Evolutionary conservation across 2,888 invertebrate species (phyloP), one percentile per base, ranked within the genome.

Genomic region (Agrenia bidenticulata): DNA sequence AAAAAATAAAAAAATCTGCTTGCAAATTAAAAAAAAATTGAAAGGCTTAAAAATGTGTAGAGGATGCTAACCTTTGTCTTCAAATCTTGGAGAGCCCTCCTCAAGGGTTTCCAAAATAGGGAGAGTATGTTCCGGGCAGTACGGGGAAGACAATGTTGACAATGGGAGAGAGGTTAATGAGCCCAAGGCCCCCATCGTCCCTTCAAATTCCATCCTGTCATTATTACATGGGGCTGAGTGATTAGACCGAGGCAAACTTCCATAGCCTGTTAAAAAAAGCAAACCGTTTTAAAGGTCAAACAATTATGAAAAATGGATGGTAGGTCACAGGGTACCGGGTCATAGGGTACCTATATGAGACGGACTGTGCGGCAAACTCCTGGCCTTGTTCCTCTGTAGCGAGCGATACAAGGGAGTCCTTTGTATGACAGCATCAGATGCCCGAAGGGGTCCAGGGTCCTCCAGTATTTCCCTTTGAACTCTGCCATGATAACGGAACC

Each of bases 391-490:
- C 37, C 75, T 57, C 42, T 70, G 69, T 45, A 76, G 66, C 9
- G 75, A 75, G 45, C 76, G 65, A 55, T 75, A 75, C 2, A 76
- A 61, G 5, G 77, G 76, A 13, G 77, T 77, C 56, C 80, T 72
- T 57, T 78, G 78, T 13, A 80, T 78, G 68, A 86, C 83, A 73
- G 85, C 86, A 79, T 80, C 73, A 80, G 85, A 79, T 80, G 82
- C 71, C 50, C 81, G 78, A 55, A 81, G 77, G 26, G 81, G 81
- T 54, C 88, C 88, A 77, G 87, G 86, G 77, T 93, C 88, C 79
- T 91, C 91, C 65, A 94, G 83, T 68, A 95, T 92, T 83, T 95
- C 95, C 51, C 89, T 85, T 82, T 95, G 94, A 54, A 94, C 94
- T 76, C 94, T 85, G 0, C 95, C 95, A 76, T 90, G 88, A 82